Evolutionary conservation across 1,140 invertebrate species (phyloP).

Genomic region (Coptotermes formosanus): DNA sequence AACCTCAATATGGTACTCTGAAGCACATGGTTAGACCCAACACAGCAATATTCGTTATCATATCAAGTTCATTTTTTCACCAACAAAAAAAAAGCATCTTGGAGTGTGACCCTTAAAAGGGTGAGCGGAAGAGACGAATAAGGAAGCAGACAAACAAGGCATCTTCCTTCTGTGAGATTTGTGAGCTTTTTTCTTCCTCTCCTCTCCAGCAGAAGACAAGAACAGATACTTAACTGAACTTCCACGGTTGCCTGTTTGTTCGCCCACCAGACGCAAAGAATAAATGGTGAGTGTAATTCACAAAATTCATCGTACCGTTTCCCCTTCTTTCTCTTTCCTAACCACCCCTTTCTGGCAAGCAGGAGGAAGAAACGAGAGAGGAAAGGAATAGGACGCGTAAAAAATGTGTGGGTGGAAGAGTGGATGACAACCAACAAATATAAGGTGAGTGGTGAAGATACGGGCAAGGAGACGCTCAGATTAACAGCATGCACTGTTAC

Average conservation of each 20-base stretch:
- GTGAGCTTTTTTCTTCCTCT: not conserved
- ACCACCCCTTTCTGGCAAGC: not conserved
- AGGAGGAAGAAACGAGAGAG: not conserved
- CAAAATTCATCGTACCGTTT: not conserved
- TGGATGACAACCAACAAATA: no score
- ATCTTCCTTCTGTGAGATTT: not conserved
- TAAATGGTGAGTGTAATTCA: constrained; percentile 19
- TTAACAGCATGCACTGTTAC: no score
- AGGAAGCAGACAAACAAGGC: constrained; percentile 17
- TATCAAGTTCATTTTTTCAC: not conserved
- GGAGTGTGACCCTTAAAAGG: not conserved
- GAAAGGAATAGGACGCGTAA: not conserved
- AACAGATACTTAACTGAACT: constrained; percentile 13
- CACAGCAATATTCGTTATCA: not conserved
- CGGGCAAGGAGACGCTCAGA: not conserved
- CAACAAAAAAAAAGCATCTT: not conserved
- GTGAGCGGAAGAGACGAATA: not conserved
- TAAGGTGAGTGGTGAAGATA: not conserved
- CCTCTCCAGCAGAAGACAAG: not conserved
- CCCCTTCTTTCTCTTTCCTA: not conserved
- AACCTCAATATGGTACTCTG: no score
- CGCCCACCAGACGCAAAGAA: constrained; percentile 1
- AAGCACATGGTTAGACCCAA: not conserved
- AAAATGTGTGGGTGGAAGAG: not conserved
- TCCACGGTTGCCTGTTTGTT: not conserved